These are phyloP conservation scores for Agrochola macilenta DNA, from an alignment of 2,888 invertebrate species.

Conservation along the genomic window DNA sequence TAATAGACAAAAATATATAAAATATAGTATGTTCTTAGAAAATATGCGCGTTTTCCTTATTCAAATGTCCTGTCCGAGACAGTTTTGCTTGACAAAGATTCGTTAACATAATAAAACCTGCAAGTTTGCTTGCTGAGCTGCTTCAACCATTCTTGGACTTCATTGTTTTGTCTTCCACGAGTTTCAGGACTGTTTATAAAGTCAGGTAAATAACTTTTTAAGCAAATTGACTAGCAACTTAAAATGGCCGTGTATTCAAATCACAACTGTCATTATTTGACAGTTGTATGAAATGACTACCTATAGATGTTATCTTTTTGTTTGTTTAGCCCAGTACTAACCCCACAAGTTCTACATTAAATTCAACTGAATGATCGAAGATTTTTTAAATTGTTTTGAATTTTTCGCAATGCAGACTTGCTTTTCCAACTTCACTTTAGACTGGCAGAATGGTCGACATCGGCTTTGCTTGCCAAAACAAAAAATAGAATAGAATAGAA, in stretches of 20 bases:
- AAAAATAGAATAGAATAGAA: no score
- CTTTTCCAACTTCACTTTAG: no score
- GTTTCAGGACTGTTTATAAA: background rate
- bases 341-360: no score
- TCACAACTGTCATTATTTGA: background rate
- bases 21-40: slow-evolving; percentile 19
- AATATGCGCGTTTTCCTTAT: slow-evolving; percentile 49
- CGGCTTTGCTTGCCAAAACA: no score
- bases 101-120: background rate
- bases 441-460: no score
- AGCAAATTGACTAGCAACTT: background rate
- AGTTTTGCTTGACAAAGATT: slow-evolving; percentile 13
- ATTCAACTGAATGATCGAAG: no score
- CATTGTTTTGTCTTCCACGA: background rate
- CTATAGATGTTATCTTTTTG: no score
- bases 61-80: slow-evolving; percentile 4
- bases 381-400: no score
- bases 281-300: background rate
- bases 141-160: background rate
- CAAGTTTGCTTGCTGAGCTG: background rate
- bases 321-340: no score
- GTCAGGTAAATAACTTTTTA: background rate
- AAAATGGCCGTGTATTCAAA: background rate
- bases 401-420: no score
- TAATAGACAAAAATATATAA: slow-evolving; percentile 40